Base-by-base conservation (phyloP, 2,797 vertebrate species). In the Melanotaenia boesemani region DNA sequence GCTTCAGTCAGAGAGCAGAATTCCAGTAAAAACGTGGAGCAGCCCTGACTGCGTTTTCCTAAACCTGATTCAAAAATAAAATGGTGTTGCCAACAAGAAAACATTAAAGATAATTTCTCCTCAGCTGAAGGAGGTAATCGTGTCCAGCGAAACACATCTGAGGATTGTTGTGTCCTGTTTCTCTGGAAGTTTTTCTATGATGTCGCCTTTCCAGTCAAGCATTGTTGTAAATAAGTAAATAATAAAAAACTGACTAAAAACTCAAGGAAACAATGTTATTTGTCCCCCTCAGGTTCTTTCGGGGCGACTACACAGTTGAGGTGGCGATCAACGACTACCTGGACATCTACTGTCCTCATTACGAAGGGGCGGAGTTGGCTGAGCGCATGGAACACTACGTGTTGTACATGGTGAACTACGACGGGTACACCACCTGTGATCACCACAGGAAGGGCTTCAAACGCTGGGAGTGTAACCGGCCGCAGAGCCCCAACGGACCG, bases 321-420 rank as follows among this genome's bases (percentile, higher is more conserved):
- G 97, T 98, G 82, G 95, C 96, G 80, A 98, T 98, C 93, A 98
- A 98, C 9, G 97, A 99, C 92, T 98, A 98, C 91, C 95, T 99
- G 92, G 97, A 98, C 90, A 96, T 99, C 91, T 98, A 97, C 93
- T 99, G 97, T 91, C 97, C 97, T 0, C 97, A 98, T 93, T 99
- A 98, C 5, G 96, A 96, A 86, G 93, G 87, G 28, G 90, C 94
- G 0, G 92, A 96, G 86, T 88, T 95, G 0, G 80, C 87, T 0
- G 95, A 96, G 82, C 94, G 80, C 30, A 96, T 97, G 96, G 97
- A 98, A 91, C 92, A 92, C 41, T 98, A 98, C 80, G 88, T 98
- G 72, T 89, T 99, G 67, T 98, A 96, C 95, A 98, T 99, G 97
- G 97, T 98, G 68, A 97, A 96, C 91, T 96, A 95, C 67, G 96